Percentiles rank a stretch among this genome's conserved stretches.
Conservation (phyloP, 2,797 vertebrate species). For the Gambusia yucatana region DNA sequence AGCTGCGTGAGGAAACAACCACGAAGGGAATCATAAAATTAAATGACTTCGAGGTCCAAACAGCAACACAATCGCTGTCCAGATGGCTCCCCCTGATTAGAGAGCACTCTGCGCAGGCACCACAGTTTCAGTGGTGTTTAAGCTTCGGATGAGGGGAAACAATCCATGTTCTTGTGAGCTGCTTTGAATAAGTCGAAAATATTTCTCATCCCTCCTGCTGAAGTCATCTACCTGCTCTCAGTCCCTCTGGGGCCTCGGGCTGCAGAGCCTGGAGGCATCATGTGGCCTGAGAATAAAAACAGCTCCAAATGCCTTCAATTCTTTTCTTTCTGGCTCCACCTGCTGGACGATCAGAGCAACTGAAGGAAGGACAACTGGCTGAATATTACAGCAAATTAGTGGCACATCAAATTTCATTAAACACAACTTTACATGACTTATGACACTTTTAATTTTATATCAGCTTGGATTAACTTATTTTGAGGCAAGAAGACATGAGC, state of each 20-base stretch:
- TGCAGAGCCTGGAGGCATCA: constrained; percentile 52
- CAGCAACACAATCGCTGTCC: constrained; percentile 63
- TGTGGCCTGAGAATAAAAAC: constrained; percentile 43
- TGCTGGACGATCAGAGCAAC: constrained; percentile 58
- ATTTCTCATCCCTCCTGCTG: constrained; percentile 25
- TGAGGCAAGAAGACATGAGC: neutral
- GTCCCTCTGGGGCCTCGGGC: constrained; percentile 9
- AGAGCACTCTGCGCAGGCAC: constrained; percentile 32
- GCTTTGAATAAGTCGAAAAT: constrained; percentile 13
- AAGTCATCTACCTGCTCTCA: constrained; percentile 57
- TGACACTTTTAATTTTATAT: neutral
- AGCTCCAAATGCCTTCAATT: constrained; percentile 33
- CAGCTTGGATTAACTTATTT: neutral
- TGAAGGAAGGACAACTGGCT: constrained; percentile 7
- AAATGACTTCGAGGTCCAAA: constrained; percentile 59
- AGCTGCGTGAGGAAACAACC: constrained; percentile 71
- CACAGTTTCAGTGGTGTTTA: constrained; percentile 11
- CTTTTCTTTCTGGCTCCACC: constrained; percentile 78
- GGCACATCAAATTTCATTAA: neutral
- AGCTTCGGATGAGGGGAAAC: constrained; percentile 32
- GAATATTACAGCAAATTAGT: neutral
- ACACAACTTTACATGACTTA: neutral
- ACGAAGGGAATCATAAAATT: constrained; percentile 70
- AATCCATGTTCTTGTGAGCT: constrained; percentile 32
- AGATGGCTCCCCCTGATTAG: constrained; percentile 67